Base-by-base conservation (phyloP, 2,113 vertebrate species). In the Azemiops feae region DNA sequence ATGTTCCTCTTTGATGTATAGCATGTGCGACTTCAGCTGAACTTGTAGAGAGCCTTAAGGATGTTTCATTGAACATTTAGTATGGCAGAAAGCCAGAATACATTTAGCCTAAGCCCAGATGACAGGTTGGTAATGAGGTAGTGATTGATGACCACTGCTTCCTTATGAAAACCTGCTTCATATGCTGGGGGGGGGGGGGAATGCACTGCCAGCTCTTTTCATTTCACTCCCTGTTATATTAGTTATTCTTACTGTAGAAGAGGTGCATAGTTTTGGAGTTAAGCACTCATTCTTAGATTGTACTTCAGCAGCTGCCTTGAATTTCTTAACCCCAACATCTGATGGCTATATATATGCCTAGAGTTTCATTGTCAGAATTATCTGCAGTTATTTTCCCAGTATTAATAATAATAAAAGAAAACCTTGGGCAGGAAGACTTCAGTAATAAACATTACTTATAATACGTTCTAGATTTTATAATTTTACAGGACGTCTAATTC, bases 111-210 rank as follows among this genome's bases (percentile, higher is more conserved):
- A 97, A 98, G 97, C 98, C 97, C 97, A 97, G 96, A 98, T 98
- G 98, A 98, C 97, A 97, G 97, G 96, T 97, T 98, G 96, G 98
- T 98, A 98, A 98, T 98, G 97, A 98, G 98, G 98, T 98, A 97
- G 97, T 98, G 98, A 98, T 98, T 98, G 98, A 98, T 98, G 98
- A 98, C 97, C 97, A 95, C 95, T 96, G 97, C 97, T 97, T 98
- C 98, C 94, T 91, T 98, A 98, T 97, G 98, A 98, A 98, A 98
- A 98, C 97, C 96, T 98, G 97, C 98, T 98, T 98, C 97, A 98
- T 98, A 97, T 98, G 98, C 98, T 98, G 96, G 97, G 2, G 23
- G 22, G 97, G 58, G 57, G 30, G 97, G 97, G 95, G 94, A 97
- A 97, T 96, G 96, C 97, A 96, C 96, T 97, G 96, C 98, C 92